Base-by-base conservation (phyloP, 2,797 vertebrate genomes). In the Selene dorsalis region DNA sequence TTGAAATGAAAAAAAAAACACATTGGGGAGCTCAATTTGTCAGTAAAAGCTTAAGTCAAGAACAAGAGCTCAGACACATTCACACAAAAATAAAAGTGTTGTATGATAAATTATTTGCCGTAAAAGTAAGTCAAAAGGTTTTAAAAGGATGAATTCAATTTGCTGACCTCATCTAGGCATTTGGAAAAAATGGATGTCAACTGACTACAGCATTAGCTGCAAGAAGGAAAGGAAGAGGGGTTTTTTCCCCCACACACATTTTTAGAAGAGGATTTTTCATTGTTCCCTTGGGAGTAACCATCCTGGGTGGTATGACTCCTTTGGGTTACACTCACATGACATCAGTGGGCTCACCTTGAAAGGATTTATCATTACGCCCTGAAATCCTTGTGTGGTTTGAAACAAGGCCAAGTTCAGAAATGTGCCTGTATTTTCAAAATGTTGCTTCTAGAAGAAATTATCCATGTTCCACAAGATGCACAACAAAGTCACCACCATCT, bases 341-440 rank as follows among this genome's bases (percentile, higher is more conserved):
- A 35, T 39, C 8, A 43, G 28, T 0, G 0, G 18, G 24, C 14
- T n/a, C 11, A 11, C 7, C 18, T 24, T 53, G 16, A 4, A 73
- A 20, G 4, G 26, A 69, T 61, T 50, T 22, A 41, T 68, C 48
- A 22, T 69, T 39, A 60, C 30, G 4, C 35, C 17, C 39, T 64
- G 11, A 39, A 14, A 58, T 45, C 2, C 13, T 38, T 43, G 45
- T 63, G 28, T 41, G 6, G 8, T 60, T 70, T 70, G 11, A 66
- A 66, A 70, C 14, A 75, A 39, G 60, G 62, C 14, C 67, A 48
- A 32, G 35, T 73, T 45, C 17, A 22, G 3, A 66, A 43, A 30
- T 38, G 35, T 14, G n/a, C 13, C n/a, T 26, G 3, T 14, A 32
- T 68, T 50, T 66, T 48, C 50, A 0, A 12, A 24, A 41, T 4